phyloP scores from a whole-genome alignment of 2,888 invertebrate genomes.

The Chloroclysta siterata region DNA sequence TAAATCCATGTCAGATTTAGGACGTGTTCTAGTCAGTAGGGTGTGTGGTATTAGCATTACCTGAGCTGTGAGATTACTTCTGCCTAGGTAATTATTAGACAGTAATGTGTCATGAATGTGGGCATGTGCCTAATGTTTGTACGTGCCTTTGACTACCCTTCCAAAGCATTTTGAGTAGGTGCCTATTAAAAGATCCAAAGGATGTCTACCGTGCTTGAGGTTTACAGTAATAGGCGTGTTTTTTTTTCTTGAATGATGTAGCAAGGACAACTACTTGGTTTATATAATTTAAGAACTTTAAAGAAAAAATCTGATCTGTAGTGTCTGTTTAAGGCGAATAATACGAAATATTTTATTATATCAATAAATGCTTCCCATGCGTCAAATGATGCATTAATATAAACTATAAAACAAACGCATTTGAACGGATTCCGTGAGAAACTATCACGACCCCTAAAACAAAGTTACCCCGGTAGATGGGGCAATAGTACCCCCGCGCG shows the following conservation, averaged over 20 bases:
- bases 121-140: not conserved
- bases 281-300: too few relatives aligned
- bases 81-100: not conserved
- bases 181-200: too few relatives aligned
- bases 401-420: conserved; percentile 62
- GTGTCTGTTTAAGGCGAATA: too few relatives aligned
- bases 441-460: conserved; percentile 77
- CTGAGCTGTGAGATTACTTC: conserved; percentile 3
- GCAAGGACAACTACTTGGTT: too few relatives aligned
- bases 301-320: too few relatives aligned
- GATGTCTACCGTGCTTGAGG: too few relatives aligned
- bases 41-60: conserved; percentile 29
- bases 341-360: too few relatives aligned
- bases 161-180: too few relatives aligned
- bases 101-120: not conserved
- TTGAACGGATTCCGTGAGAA: conserved; percentile 73
- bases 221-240: too few relatives aligned
- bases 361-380: conserved; percentile 9
- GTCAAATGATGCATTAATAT: conserved; percentile 33
- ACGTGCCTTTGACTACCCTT: too few relatives aligned
- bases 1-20: conserved; percentile 82
- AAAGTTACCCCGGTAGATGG: conserved; percentile 69
- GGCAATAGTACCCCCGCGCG: conserved; percentile 44
- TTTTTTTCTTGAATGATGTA: too few relatives aligned
- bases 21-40: conserved; percentile 50